A percentile compares a stretch with the other conserved stretches of the same genome.
Evolutionary conservation across 2,113 vertebrate species (phyloP).

Genomic region (Protobothrops flavoviridis): DNA sequence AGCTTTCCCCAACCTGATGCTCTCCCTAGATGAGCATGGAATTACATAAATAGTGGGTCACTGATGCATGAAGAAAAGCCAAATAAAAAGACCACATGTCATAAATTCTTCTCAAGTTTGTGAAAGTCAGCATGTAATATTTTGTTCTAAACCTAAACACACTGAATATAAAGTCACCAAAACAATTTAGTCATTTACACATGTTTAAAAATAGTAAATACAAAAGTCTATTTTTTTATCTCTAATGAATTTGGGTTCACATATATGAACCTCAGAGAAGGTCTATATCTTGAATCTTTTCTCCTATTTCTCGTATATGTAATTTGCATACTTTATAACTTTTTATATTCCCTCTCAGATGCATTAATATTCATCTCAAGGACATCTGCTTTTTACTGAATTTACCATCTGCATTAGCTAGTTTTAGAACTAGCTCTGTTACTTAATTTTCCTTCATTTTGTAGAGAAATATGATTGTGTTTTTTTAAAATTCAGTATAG

Average conservation of each 20-base stretch:
- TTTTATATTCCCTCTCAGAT: not conserved
- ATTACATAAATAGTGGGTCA: not conserved
- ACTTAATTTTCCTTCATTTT: not conserved
- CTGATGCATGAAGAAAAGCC: not conserved
- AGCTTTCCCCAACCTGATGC: not conserved
- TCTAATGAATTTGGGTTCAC: not conserved
- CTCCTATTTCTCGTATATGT: not conserved
- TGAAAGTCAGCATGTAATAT: not conserved
- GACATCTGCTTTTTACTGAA: slow-evolving; percentile 1
- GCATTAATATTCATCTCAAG: not conserved
- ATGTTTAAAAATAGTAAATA: not conserved
- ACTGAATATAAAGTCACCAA: not conserved
- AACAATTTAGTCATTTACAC: not conserved
- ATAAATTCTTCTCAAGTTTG: not conserved
- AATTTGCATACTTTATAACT: not conserved
- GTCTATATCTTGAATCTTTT: not conserved
- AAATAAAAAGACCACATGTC: not conserved
- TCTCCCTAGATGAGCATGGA: not conserved
- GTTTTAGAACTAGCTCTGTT: not conserved
- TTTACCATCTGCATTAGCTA: not conserved
- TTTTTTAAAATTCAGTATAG: not conserved
- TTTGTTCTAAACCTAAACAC: not conserved
- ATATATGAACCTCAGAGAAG: not conserved
- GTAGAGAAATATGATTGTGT: not conserved
- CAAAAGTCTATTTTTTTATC: not conserved